phyloP scores from a whole-genome alignment of 2,113 vertebrate genomes.

The Dromiciops gliroides region DNA sequence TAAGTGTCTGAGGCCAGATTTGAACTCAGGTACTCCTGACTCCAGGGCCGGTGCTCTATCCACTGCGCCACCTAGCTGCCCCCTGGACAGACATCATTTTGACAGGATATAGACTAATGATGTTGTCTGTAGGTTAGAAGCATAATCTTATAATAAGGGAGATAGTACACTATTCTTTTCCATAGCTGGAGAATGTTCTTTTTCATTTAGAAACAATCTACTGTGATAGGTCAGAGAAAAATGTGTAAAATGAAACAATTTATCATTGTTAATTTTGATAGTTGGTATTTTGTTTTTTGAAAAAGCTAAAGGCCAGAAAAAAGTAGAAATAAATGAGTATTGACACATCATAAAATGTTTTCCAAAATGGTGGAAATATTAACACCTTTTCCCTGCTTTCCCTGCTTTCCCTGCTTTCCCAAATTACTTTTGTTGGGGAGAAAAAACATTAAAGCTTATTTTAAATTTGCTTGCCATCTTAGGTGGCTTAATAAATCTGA shows the following conservation, averaged over 20 bases:
- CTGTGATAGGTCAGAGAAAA: conserved; percentile 38
- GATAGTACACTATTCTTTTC: conserved; percentile 27
- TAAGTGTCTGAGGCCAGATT: too few relatives aligned
- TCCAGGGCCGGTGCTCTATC: too few relatives aligned
- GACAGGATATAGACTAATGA: not conserved
- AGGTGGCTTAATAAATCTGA: not conserved
- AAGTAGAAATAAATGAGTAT: not conserved
- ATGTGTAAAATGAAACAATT: conserved; percentile 10
- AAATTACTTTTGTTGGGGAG: conserved; percentile 1
- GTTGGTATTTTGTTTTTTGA: conserved; percentile 26
- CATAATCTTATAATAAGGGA: conserved; percentile 20
- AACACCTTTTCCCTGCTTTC: not conserved
- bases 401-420: not conserved
- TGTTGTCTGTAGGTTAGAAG: conserved; percentile 14
- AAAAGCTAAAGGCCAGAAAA: not conserved
- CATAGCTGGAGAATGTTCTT: conserved; percentile 42
- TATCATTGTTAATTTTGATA: not conserved
- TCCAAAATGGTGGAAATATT: not conserved
- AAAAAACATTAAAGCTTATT: not conserved
- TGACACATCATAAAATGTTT: not conserved
- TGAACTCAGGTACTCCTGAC: too few relatives aligned
- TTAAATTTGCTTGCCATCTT: conserved; percentile 44
- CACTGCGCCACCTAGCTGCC: too few relatives aligned
- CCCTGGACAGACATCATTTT: conserved; percentile 29
- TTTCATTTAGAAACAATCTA: conserved; percentile 41